Evolutionary conservation across 92 coral and sea anemone genomes (phyloP), one percentile per base, ranked within the genome.

Genomic region (Blastomussa wellsi): DNA sequence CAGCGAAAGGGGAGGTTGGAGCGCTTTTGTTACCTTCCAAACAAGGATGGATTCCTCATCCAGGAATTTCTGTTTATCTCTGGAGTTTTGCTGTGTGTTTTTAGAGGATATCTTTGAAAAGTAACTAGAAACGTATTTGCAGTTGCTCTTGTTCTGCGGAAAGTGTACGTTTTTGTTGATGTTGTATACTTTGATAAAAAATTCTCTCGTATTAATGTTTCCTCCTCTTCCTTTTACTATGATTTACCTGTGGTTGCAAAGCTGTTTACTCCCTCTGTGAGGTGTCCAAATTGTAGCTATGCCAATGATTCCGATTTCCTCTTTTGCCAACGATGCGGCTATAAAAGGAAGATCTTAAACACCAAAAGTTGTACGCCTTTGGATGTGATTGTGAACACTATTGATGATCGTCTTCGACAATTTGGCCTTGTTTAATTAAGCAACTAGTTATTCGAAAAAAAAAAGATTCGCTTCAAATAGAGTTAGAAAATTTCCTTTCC

Each of bases 301-400:
- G 87, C 90, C 59, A 87, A 81, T 73, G 87, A 73, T 78, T 47
- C n/a, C 20, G 41, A 41, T 36, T 80, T 86, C 74, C 76, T 7
- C 31, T 79, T 80, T 39, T 86, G 87, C 76, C 90, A 87, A n/a
- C 79, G 37, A 59, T 87, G 90, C 48, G 82, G 90, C 29, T 87
- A 87, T 28, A 55, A 65, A 5, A 47, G 79, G 39, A 75, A 75
- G 29, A 76, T 48, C 14, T 24, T 76, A 51, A 32, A 76, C 28
- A 49, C 42, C 12, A 4, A 33, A 10, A 76, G 20, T 4, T 0
- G 35, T 1, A 42, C 78, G 32, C 52, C 57, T 73, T 15, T 39
- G 32, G 78, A 13, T 42, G 51, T 44, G 31, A 59, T 42, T 57
- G 31, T 41, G 42, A 1, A 76, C 2, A 42, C 60, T 17, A 76